Evolutionary conservation across 2,797 vertebrate genomes (phyloP).

Genomic region (Buceros bicornis): DNA sequence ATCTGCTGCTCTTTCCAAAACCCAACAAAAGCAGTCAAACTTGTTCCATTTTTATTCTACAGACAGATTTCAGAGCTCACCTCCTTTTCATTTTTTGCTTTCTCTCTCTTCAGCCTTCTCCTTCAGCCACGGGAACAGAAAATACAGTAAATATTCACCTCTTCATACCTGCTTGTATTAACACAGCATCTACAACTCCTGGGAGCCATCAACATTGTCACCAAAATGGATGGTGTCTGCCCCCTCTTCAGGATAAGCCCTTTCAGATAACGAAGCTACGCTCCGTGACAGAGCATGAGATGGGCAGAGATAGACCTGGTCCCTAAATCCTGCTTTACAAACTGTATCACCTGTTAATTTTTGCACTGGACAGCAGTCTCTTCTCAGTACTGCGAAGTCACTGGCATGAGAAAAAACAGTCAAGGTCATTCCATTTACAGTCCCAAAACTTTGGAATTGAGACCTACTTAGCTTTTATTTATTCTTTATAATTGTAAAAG

Average conservation of each 20-base stretch:
- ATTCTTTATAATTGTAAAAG: background rate
- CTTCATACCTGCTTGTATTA: background rate
- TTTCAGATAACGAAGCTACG: background rate
- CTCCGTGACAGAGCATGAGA: background rate
- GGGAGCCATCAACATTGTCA: background rate
- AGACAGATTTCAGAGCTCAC: background rate
- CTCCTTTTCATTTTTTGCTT: background rate
- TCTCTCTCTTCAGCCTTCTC: background rate
- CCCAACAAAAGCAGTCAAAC: background rate
- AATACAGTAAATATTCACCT: background rate
- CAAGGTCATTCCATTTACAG: background rate
- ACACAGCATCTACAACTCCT: background rate
- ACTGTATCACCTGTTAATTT: background rate
- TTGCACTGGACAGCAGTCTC: background rate
- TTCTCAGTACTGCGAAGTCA: background rate
- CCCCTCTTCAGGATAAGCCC: background rate
- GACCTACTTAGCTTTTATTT: background rate
- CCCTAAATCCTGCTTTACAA: background rate
- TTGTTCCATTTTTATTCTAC: background rate
- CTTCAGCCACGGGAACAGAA: background rate
- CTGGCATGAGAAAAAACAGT: background rate
- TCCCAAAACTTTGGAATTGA: background rate
- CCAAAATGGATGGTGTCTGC: background rate
- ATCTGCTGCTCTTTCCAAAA: background rate
- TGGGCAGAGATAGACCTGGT: background rate